Evolutionary conservation across 1,140 invertebrate genomes (phyloP).

Genomic region (Manduca sexta): DNA sequence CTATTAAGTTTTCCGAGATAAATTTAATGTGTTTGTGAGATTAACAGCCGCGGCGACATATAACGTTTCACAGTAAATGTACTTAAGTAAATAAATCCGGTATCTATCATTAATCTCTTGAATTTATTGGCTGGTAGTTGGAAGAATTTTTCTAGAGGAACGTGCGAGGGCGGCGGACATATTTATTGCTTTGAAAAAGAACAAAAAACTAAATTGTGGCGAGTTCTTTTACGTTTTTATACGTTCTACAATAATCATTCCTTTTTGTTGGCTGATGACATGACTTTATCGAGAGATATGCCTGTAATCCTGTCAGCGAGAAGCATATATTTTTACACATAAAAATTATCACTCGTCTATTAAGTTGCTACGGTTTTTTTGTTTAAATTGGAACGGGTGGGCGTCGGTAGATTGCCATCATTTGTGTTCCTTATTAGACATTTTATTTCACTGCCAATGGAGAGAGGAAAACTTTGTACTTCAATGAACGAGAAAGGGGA

Average conservation of each 20-base stretch:
- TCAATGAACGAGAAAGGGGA: constrained; percentile 39
- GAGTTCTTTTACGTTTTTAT: neutral
- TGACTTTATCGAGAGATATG: neutral
- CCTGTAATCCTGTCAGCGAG: neutral
- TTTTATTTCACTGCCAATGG: constrained; percentile 37
- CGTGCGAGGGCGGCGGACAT: constrained; percentile 49
- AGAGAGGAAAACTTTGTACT: constrained; percentile 43
- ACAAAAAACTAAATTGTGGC: constrained; percentile 36
- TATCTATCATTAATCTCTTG: constrained; percentile 62
- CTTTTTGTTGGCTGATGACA: neutral
- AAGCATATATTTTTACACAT: neutral
- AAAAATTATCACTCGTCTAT: neutral
- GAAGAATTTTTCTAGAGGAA: constrained; percentile 39
- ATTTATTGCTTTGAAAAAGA: constrained; percentile 58
- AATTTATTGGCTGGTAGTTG: constrained; percentile 58
- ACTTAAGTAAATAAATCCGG: constrained; percentile 63
- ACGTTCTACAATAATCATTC: neutral
- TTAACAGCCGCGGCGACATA: constrained; percentile 57
- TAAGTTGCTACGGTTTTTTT: constrained; percentile 20
- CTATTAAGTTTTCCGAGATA: constrained; percentile 30
- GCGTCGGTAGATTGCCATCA: constrained; percentile 46
- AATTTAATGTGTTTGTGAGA: constrained; percentile 49
- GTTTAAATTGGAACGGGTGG: constrained; percentile 38
- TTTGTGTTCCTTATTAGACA: constrained; percentile 57
- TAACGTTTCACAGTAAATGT: constrained; percentile 55